Base-by-base conservation (phyloP, 2,888 invertebrate genomes). In the Lamellibrachia columna region DNA sequence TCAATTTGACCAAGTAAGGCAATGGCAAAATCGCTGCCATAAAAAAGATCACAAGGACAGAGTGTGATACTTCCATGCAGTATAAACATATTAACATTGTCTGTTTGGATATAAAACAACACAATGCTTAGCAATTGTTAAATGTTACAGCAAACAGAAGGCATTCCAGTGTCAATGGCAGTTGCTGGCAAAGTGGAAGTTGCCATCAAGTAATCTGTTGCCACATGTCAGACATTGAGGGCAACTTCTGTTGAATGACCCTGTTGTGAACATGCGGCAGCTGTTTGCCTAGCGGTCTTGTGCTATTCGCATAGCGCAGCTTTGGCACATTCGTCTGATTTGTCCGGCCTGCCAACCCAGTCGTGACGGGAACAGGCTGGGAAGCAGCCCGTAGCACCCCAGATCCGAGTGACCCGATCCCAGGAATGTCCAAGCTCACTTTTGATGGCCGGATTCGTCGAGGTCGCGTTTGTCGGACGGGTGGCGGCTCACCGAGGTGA, bases 221-320 rank as follows among this genome's bases (percentile, higher is more conserved):
- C 75, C 75, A 75, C 75, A 75, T 3, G n/a, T 75, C 75, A 22
- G 75, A 15, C 22, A 75, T n/a, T 6, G 75, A 75, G 75, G 75
- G 75, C 75, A 75, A 75, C 75, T 75, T 75, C 75, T 75, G 75
- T n/a, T 22, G 75, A 75, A 75, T 75, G 15, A n/a, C 75, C 75
- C 75, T 75, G 75, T n/a, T 75, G 75, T 75, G 75, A 75, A 75
- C 75, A 15, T 75, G 75, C 75, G 75, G 75, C 15, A 75, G 75
- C n/a, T 75, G 75, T n/a, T n/a, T 15, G 11, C 75, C 75, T 6
- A 75, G 22, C 22, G 75, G 75, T 75, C 75, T 75, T 22, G 75
- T 75, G 75, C 22, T 75, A n/a, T 75, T 75, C 22, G 75, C 75
- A 6, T 75, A 75, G n/a, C 22, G 75, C 75, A 75, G 75, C 75